These are phyloP conservation scores for Lochmaea capreae DNA, from an alignment of 2,888 invertebrate species.

Conservation along the genomic window DNA sequence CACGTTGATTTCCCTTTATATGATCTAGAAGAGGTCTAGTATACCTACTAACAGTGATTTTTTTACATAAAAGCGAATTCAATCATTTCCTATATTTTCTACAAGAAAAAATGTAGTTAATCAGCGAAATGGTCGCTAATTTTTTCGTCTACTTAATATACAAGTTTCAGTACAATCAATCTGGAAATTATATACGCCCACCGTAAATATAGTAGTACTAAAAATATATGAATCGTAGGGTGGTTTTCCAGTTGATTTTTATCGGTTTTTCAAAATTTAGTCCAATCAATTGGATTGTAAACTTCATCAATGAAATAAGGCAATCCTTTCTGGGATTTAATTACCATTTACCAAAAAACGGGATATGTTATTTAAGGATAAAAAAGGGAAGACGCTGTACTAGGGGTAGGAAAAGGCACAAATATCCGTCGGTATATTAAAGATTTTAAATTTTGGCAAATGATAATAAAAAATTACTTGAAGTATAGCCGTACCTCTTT, in stretches of 20 bases:
- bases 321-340: neutral
- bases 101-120: neutral
- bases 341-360: neutral
- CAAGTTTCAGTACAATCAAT: neutral
- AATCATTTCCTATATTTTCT: neutral
- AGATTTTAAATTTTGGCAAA: neutral
- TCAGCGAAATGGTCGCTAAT: neutral
- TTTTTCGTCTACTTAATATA: neutral
- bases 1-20: no score
- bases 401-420: neutral
- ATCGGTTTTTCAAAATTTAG: neutral
- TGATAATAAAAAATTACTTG: neutral
- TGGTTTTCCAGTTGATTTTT: constrained; percentile 6
- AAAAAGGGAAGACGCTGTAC: no score
- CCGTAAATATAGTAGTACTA: neutral
- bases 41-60: neutral
- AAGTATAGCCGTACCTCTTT: neutral
- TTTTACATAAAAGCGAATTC: no score
- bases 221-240: neutral
- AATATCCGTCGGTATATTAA: no score
- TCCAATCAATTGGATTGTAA: neutral
- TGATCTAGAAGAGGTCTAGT: neutral
- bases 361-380: neutral
- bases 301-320: neutral
- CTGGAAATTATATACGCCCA: neutral